Base-by-base conservation (phyloP, 2,888 invertebrate species). In the Dasysyrphus tricinctus region DNA sequence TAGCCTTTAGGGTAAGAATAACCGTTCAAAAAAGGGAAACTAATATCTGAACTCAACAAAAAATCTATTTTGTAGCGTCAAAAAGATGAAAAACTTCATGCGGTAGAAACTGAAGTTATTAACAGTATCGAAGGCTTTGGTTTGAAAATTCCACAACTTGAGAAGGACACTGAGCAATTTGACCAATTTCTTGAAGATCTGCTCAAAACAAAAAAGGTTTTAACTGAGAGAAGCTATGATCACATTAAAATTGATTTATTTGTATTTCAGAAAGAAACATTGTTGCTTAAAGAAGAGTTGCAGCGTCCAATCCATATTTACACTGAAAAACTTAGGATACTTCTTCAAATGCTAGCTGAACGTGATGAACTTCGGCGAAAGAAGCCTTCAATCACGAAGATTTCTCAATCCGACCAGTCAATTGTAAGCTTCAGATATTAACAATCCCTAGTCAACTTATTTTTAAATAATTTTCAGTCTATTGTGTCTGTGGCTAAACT, bases 81-180 rank as follows among this genome's bases (percentile, higher is more conserved):
- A 91, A 95, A 96, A 91, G 97, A 97, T 91, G 94, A 94, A 81
- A 94, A 95, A 90, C 92, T 98, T 90, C 98, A 98, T 90, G 95
- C 97, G 76, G 95, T 98, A 3, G 94, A 96, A 69, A 94, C 95
- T 78, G 94, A 95, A 4, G 94, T 96, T 0, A 92, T 96, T 8
- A 90, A 97, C 29, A 94, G 94, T 42, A 94, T 96, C 89, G 94
- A 95, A 2, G 80, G 80, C 7, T 85, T 81, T 42, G 77, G 81
- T 2, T 12, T 77, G 3, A 19, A 56, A 0, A 32, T 77, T 19
- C 16, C 19, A 1, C 34, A 73, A 8, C 2, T 19, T 5, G 73
- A 77, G 14, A 51, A 49, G 19, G 54, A 57, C 14, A 34, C 67
- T n/a, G 76, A 80, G 0, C 54, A 76, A 44, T 70, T 63, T n/a